These are phyloP conservation scores for Natrix natrix DNA, from an alignment of 2,797 vertebrate genomes.

Conservation along the genomic window DNA sequence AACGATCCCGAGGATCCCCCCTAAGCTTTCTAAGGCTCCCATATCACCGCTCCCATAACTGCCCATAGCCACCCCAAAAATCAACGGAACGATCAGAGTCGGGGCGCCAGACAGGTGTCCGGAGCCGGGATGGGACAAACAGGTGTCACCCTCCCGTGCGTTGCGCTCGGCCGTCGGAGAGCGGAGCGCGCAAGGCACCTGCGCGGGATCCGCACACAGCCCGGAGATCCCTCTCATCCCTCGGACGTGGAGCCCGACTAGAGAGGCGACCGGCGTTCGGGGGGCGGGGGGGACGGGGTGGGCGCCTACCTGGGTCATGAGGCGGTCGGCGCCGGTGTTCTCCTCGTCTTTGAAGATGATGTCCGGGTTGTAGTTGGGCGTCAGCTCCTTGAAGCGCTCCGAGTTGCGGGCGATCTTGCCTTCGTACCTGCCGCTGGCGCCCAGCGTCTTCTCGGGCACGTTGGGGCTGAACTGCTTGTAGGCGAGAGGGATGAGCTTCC, in stretches of 20 bases:
- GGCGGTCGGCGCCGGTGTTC: constrained; percentile 91
- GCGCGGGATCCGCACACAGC: background rate
- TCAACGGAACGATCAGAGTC: background rate
- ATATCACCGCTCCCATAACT: background rate
- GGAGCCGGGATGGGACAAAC: background rate
- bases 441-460: constrained; percentile 95
- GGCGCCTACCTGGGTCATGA: constrained; percentile 90
- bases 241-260: constrained; percentile 3
- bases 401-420: constrained; percentile 93
- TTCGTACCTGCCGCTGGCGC: constrained; percentile 93
- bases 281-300: background rate
- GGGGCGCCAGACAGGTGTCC: constrained; percentile 8
- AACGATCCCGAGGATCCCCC: background rate
- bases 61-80: background rate
- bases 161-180: background rate
- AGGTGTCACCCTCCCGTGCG: background rate
- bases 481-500: constrained; percentile 90
- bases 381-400: constrained; percentile 94
- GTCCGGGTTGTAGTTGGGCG: constrained; percentile 95
- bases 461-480: constrained; percentile 97
- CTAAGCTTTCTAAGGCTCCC: background rate
- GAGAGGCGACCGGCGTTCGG: constrained; percentile 27
- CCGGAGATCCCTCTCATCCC: constrained; percentile 23
- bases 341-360: constrained; percentile 99
- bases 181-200: background rate